Evolutionary conservation across 2,888 invertebrate genomes (phyloP).

Genomic region (Papilio elwesi): DNA sequence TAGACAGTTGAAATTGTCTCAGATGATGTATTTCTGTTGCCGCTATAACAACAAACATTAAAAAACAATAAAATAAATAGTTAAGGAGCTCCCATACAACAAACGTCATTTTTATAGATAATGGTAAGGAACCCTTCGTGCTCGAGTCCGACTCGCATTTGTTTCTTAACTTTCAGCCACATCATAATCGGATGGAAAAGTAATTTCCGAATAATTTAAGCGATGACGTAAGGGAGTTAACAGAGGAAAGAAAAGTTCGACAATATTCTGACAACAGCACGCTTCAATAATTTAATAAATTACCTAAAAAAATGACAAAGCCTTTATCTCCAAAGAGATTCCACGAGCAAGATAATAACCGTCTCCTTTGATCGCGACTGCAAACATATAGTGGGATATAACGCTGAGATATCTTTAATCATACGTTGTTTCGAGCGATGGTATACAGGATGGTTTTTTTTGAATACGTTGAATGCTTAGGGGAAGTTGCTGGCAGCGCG

Average conservation of each 20-base stretch:
- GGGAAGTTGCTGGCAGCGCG: conserved; percentile 49
- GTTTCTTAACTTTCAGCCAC: too few species aligned
- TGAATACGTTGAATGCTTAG: conserved; percentile 13
- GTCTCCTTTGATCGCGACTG: conserved; percentile 29
- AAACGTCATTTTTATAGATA: too few species aligned
- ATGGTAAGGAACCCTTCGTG: too few species aligned
- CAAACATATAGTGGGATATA: conserved; percentile 50
- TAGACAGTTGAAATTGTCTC: too few species aligned
- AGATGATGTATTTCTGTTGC: too few species aligned
- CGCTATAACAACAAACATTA: too few species aligned
- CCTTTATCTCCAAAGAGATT: conserved; percentile 27
- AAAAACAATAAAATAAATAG: too few species aligned
- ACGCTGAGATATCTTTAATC: conserved; percentile 5
- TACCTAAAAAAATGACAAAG: conserved; percentile 40
- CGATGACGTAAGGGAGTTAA: neutral
- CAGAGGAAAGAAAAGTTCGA: neutral
- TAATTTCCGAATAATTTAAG: neutral
- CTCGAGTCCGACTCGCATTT: too few species aligned
- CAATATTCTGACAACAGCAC: conserved; percentile 53
- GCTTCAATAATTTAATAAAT: conserved; percentile 59
- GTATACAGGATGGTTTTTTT: neutral
- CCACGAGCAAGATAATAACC: neutral
- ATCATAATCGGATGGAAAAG: neutral
- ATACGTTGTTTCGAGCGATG: conserved; percentile 6
- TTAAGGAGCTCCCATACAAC: too few species aligned